Percentiles rank a stretch among this genome's conserved stretches.
These are phyloP conservation scores for Mimumesa dahlbomi DNA, from an alignment of 2,888 invertebrate species.

Conservation along the genomic window DNA sequence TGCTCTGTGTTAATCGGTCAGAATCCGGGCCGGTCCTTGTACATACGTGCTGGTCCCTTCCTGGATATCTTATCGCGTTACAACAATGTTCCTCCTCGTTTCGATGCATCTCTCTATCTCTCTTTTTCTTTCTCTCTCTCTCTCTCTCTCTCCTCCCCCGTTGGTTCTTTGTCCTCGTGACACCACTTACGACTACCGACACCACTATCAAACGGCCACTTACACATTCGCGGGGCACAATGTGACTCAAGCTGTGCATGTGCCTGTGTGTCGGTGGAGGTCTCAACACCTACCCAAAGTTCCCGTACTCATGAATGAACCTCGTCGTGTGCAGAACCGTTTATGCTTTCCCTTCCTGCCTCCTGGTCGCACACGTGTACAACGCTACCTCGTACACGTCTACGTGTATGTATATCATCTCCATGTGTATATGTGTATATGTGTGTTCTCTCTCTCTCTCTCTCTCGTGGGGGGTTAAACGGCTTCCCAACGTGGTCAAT, in stretches of 20 bases:
- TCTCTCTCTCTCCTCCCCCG: conserved; percentile 13
- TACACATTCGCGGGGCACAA: conserved; percentile 26
- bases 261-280: conserved; percentile 41
- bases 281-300: conserved; percentile 66
- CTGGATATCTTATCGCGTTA: conserved; percentile 68
- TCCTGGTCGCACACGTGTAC: conserved; percentile 48
- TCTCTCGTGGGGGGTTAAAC: conserved; percentile 69
- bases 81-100: conserved; percentile 47
- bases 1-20: too few species aligned
- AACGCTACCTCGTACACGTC: conserved; percentile 4
- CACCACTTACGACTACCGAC: conserved; percentile 28
- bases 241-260: conserved; percentile 31
- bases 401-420: conserved; percentile 27
- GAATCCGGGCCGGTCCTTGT: too few species aligned
- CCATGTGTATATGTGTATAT: conserved; percentile 16
- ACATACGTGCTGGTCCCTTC: conserved; percentile 56
- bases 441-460: conserved; percentile 18
- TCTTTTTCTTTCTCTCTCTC: conserved; percentile 4
- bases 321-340: conserved; percentile 65
- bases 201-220: conserved; percentile 19
- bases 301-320: conserved; percentile 72
- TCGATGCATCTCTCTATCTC: too few species aligned
- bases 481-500: conserved; percentile 75
- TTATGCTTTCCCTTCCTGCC: conserved; percentile 69
- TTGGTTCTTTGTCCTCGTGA: conserved; percentile 38